Evolutionary conservation across 2,113 vertebrate genomes (phyloP), one percentile per base, ranked within the genome.

Genomic region (Nibea albiflora): DNA sequence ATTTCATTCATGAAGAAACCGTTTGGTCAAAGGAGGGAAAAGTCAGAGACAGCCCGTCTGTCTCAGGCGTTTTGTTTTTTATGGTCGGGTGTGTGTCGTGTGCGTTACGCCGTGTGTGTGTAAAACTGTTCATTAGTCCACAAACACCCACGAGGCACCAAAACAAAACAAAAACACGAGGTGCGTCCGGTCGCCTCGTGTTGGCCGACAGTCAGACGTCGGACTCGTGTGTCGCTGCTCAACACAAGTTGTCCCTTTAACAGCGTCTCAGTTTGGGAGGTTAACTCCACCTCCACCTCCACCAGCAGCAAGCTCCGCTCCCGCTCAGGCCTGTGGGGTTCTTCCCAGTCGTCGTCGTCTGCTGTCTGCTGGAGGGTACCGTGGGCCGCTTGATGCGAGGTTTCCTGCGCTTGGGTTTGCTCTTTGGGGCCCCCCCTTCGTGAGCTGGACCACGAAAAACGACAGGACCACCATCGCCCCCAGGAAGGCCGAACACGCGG

Each of bases 401-500:
- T 83, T 99, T 99, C 86, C 98, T 95, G 85, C 98, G 96, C 95
- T 99, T 99, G 73, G 98, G 98, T 94, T 97, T 96, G 94, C 95
- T 98, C 93, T 97, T 98, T 0, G 96, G n/a, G n/a, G n/a, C n/a
- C n/a, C n/a, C n/a, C n/a, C 95, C 88, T 99, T 99, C 84, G 97
- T 99, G 71, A 99, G 96, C 81, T 99, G 98, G 20, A 99, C 98
- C 94, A 99, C 98, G 1, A 99, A 99, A 88, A 99, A 99, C 0
- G 98, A 98, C 91, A 99, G 92, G 16, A 99, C 98, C 28, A 99
- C 98, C 98, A 99, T 99, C n/a, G 98, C 98, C 24, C 98, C 98
- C 2, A 99, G 95, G 88, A 99, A 99, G 78, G 98, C 98, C n/a
- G 63, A 99, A 99, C 81, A 99, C 96, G 0, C 98, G 98, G 78